These are phyloP conservation scores for Sinosuthora webbiana DNA, from an alignment of 2,113 vertebrate genomes.

Conservation along the genomic window DNA sequence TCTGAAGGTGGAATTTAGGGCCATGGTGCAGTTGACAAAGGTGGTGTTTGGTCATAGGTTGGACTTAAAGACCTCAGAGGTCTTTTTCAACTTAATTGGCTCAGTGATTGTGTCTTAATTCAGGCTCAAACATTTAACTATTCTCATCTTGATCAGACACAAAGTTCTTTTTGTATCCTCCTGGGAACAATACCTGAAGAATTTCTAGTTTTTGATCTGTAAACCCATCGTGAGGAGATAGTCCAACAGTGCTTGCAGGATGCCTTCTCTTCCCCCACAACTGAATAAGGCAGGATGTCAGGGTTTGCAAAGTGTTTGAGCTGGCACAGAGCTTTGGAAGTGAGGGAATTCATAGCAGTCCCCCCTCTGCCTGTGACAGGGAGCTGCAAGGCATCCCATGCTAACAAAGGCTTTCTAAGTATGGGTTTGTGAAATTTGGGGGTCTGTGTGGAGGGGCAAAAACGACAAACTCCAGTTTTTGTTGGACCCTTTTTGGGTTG, in stretches of 20 bases:
- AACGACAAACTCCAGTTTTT: not conserved
- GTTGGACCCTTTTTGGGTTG: not conserved
- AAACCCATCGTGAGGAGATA: not conserved
- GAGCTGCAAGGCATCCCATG: not conserved
- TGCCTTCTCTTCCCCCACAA: not conserved
- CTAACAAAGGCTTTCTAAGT: not conserved
- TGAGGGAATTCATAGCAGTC: not conserved
- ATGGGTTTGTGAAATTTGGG: not conserved
- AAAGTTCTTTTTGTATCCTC: not conserved
- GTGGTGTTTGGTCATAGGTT: not conserved
- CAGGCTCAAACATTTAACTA: not conserved
- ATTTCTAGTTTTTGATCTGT: not conserved
- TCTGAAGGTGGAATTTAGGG: not conserved
- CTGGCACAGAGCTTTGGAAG: not conserved
- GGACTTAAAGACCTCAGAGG: not conserved
- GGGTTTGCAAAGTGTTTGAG: not conserved
- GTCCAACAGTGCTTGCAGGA: not conserved
- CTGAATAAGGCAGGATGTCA: not conserved
- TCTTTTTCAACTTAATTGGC: not conserved
- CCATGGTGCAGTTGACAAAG: not conserved
- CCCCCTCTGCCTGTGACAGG: not conserved
- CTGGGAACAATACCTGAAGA: not conserved
- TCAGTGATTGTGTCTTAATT: not conserved
- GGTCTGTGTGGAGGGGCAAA: not conserved
- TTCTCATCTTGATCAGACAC: not conserved